Evolutionary conservation across 2,888 invertebrate genomes (phyloP).

Genomic region (Hypomecis atomaria): DNA sequence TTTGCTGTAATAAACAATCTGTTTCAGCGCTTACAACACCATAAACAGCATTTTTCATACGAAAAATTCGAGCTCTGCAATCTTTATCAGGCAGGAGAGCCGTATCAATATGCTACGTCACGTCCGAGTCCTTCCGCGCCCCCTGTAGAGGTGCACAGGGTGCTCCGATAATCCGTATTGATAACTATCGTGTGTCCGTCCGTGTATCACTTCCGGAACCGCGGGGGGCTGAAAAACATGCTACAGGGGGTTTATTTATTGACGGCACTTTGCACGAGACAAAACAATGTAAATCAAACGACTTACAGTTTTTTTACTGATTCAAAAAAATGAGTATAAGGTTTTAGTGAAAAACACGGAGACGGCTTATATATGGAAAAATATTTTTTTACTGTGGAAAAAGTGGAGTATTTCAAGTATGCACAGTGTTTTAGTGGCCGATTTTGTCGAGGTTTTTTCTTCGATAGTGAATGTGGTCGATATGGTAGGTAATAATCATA

Average conservation of each 20-base stretch:
- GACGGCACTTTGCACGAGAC: conserved; percentile 14
- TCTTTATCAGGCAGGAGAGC: conserved; percentile 36
- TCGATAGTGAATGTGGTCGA: too few species aligned
- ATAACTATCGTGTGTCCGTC: conserved; percentile 69
- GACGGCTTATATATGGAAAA: too few species aligned
- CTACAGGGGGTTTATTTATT: conserved; percentile 37
- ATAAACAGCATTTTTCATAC: neutral
- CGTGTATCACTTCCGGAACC: conserved; percentile 63
- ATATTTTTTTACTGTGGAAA: too few species aligned
- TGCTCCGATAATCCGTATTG: conserved; percentile 71
- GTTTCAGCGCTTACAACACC: too few species aligned
- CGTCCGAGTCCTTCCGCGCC: conserved; percentile 54
- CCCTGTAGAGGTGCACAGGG: conserved; percentile 52
- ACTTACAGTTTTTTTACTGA: conserved; percentile 3
- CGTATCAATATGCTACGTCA: conserved; percentile 62
- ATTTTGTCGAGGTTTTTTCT: too few species aligned
- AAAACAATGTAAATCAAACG: conserved; percentile 20
- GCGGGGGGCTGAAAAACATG: conserved; percentile 58
- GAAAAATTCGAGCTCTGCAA: neutral
- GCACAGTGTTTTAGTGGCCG: too few species aligned
- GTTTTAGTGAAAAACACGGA: too few species aligned
- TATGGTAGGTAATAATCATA: too few species aligned
- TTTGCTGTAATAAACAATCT: too few species aligned
- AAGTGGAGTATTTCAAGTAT: too few species aligned
- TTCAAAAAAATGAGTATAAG: too few species aligned